A percentile compares a stretch with the other conserved stretches of the same genome.
Conservation (phyloP, 2,888 invertebrate species). For the Idaea biselata region DNA sequence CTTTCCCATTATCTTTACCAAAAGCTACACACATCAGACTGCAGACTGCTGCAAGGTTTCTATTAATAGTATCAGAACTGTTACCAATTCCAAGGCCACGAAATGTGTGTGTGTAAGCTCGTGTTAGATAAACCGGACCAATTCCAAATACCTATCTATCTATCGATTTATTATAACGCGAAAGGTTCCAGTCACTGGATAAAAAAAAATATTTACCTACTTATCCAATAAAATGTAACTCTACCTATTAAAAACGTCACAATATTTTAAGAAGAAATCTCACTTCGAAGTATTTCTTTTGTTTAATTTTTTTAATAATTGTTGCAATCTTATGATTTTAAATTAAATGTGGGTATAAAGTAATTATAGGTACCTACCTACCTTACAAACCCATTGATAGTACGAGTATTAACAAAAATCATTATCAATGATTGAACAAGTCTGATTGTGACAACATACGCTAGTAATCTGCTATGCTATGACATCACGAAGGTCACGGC, state of each 20-base stretch:
- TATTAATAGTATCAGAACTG: neutral
- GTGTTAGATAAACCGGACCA: neutral
- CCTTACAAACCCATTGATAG: neutral
- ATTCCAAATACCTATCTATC: neutral
- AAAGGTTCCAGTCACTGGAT: too few species aligned
- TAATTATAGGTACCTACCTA: neutral
- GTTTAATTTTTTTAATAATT: too few species aligned
- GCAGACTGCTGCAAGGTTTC: neutral
- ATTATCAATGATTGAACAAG: neutral
- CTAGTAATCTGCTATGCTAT: neutral
- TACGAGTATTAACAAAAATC: neutral
- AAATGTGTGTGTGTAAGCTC: neutral
- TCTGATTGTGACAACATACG: neutral
- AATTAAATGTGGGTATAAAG: neutral
- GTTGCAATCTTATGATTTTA: too few species aligned
- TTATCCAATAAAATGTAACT: too few species aligned
- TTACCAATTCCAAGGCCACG: neutral
- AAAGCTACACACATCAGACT: neutral
- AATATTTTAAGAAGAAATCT: too few species aligned
- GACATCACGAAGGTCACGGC: neutral
- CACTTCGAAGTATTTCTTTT: too few species aligned
- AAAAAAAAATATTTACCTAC: too few species aligned
- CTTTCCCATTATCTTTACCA: neutral
- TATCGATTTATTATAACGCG: too few species aligned
- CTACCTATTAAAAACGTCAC: too few species aligned